A percentile compares a stretch with the other conserved stretches of the same genome.
Evolutionary conservation across 2,888 invertebrate species (phyloP).

Genomic region (Tanytarsus gracilentus): DNA sequence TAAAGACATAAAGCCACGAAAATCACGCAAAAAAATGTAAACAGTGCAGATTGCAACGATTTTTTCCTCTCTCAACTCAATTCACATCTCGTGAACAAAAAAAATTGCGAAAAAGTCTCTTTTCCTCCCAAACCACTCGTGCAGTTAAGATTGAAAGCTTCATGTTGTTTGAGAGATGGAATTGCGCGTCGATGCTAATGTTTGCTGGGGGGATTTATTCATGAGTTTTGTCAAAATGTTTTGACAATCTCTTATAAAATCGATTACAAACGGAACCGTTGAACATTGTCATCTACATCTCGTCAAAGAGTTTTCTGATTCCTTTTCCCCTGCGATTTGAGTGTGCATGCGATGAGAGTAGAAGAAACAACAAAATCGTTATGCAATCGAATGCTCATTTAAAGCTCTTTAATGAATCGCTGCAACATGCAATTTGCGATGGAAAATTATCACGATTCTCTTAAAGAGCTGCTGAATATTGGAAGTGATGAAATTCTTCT

Average conservation of each 20-base stretch:
- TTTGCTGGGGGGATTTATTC: background rate
- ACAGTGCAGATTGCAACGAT: background rate
- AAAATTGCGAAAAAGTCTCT: no score
- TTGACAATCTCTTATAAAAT: no score
- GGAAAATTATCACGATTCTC: background rate
- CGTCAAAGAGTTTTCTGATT: background rate
- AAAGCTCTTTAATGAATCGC: background rate
- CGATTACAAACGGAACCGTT: background rate
- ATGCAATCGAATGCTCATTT: background rate
- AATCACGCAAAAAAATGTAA: background rate
- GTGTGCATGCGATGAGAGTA: background rate
- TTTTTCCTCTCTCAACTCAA: background rate
- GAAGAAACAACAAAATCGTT: background rate
- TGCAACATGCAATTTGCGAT: background rate
- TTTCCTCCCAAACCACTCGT: no score
- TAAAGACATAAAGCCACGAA: no score
- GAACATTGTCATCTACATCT: background rate
- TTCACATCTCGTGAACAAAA: background rate
- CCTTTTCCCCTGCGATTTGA: background rate
- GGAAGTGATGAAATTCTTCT: background rate
- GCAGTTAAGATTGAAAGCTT: background rate
- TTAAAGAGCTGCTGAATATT: no score
- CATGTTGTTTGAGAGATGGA: background rate
- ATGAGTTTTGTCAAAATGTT: no score
- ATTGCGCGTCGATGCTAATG: background rate